Evolutionary conservation across 2,113 vertebrate species (phyloP).

Genomic region (Struthidea cinerea): DNA sequence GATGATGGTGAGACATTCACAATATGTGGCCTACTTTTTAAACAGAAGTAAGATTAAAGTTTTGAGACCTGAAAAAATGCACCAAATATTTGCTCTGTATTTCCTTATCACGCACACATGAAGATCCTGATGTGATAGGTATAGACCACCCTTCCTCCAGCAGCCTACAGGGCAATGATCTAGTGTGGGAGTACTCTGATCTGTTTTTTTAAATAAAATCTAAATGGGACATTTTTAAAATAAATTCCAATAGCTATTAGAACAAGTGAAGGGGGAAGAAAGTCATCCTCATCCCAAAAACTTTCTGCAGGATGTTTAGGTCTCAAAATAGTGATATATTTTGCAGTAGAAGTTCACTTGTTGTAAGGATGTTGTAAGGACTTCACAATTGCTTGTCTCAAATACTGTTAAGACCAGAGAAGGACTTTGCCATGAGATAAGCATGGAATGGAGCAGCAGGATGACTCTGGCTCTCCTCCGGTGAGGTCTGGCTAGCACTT

Average conservation of each 20-base stretch:
- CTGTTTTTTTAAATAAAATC: not conserved
- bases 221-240: not conserved
- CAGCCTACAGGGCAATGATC: not conserved
- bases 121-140: not conserved
- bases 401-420: not conserved
- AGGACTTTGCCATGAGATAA: not conserved
- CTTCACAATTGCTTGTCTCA: not conserved
- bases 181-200: not conserved
- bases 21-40: conserved; percentile 4
- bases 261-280: not conserved
- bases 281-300: not conserved
- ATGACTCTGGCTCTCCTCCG: not conserved
- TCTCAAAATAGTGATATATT: not conserved
- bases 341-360: not conserved
- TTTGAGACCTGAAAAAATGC: not conserved
- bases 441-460: not conserved
- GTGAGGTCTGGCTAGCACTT: not conserved
- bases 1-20: not conserved
- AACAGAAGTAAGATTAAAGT: not conserved
- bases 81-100: not conserved
- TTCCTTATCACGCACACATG: not conserved
- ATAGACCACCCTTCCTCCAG: not conserved
- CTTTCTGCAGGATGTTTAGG: not conserved
- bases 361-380: not conserved
- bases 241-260: not conserved